A percentile compares a stretch with the other conserved stretches of the same genome.
These are phyloP conservation scores for Drosophila fungiperda DNA, from an alignment of 2,888 invertebrate species.

Conservation along the genomic window DNA sequence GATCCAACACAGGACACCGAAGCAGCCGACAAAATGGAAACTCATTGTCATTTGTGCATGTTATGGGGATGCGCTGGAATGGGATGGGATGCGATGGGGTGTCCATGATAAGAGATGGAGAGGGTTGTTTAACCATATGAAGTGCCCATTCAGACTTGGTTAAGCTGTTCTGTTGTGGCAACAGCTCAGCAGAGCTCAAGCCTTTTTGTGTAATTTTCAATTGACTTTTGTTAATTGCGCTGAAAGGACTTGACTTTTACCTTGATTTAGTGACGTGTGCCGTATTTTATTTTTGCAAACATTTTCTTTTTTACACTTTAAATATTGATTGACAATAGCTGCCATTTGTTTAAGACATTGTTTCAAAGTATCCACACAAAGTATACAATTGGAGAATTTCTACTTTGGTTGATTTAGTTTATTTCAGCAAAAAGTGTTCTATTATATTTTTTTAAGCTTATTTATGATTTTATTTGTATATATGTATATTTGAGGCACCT, in stretches of 20 bases:
- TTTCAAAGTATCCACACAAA: not conserved
- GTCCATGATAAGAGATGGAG: not conserved
- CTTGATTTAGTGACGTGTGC: constrained; percentile 9
- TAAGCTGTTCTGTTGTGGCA: constrained; percentile 37
- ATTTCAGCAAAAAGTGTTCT: not conserved
- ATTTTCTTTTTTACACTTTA: not conserved
- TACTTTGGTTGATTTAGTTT: not conserved
- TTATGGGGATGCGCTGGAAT: not conserved
- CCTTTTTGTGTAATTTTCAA: constrained; percentile 67
- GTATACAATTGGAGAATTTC: not conserved
- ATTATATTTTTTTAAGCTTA: not conserved
- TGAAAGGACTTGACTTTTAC: not conserved
- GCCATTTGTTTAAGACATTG: not conserved
- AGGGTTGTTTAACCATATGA: constrained; percentile 44
- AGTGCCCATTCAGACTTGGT: constrained; percentile 24
- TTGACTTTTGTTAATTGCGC: constrained; percentile 73
- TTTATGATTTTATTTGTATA: not conserved
- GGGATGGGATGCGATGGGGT: not conserved
- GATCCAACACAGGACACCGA: constrained; percentile 54
- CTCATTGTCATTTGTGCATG: constrained; percentile 56
- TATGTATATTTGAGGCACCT: not conserved
- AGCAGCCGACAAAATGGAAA: constrained; percentile 62
- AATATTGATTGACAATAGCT: not conserved
- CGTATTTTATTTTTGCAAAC: not conserved
- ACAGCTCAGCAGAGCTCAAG: constrained; percentile 52